phyloP scores from a whole-genome alignment of 2,888 invertebrate species.

The Strigamia crassipes region DNA sequence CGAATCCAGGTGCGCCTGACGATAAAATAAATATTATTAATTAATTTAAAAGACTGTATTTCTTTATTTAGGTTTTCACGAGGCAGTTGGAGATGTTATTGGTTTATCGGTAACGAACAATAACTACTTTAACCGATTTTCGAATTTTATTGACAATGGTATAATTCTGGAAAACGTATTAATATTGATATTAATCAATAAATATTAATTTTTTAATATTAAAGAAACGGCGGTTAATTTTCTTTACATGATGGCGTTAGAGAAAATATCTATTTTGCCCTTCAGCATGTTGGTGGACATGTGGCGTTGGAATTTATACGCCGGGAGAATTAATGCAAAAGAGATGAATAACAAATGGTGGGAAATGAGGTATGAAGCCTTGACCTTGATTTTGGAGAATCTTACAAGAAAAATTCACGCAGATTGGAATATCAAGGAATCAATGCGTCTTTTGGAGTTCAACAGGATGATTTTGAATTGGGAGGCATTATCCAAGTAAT shows the following conservation, averaged over 20 bases:
- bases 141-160: not conserved
- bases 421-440: not conserved
- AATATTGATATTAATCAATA: not conserved
- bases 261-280: conserved; percentile 28
- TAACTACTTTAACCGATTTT: conserved; percentile 43
- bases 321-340: not conserved
- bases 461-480: conserved; percentile 1
- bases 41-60: too few relatives aligned
- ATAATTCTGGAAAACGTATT: not conserved
- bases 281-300: conserved; percentile 27
- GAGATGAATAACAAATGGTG: conserved; percentile 43
- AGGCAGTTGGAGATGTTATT: conserved; percentile 75
- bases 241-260: conserved; percentile 16
- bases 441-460: not conserved
- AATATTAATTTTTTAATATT: not conserved
- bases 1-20: conserved; percentile 1
- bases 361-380: conserved; percentile 27
- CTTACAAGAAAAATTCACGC: not conserved
- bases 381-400: not conserved
- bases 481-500: conserved; percentile 12
- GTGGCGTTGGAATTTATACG: conserved; percentile 43
- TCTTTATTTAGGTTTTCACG: conserved; percentile 66
- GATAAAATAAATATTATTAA: too few relatives aligned
- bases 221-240: conserved; percentile 23
- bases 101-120: conserved; percentile 49